Evolutionary conservation across 2,113 vertebrate species (phyloP).

Genomic region (Suncus etruscus): DNA sequence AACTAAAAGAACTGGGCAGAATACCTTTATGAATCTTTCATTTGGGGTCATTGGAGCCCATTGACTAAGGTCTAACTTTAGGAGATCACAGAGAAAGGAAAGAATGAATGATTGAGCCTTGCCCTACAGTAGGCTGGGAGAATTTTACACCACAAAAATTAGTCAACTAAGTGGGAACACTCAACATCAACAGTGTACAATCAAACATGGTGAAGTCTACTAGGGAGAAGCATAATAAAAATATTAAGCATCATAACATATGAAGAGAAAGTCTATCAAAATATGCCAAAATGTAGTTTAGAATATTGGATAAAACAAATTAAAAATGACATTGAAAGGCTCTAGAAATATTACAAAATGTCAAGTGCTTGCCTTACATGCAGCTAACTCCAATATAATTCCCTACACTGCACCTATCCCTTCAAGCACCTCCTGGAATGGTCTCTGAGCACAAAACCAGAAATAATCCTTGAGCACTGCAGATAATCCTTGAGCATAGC

Average conservation of each 20-base stretch:
- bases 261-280: neutral
- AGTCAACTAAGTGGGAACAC: neutral
- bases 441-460: too few relatives aligned
- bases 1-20: neutral
- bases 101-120: neutral
- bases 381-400: too few relatives aligned
- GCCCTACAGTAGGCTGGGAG: neutral
- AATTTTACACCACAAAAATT: neutral
- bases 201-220: neutral
- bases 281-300: neutral
- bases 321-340: neutral
- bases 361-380: too few relatives aligned
- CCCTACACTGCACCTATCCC: too few relatives aligned
- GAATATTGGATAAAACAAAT: neutral
- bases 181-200: neutral
- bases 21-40: neutral
- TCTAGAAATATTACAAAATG: neutral
- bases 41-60: neutral
- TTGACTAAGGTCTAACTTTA: neutral
- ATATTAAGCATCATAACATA: neutral
- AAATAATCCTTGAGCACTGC: too few relatives aligned
- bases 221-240: neutral
- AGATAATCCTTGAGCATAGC: too few relatives aligned
- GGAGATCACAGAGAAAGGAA: neutral
- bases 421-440: too few relatives aligned